phyloP scores from a whole-genome alignment of 2,113 vertebrate species.

The Fulica atra region DNA sequence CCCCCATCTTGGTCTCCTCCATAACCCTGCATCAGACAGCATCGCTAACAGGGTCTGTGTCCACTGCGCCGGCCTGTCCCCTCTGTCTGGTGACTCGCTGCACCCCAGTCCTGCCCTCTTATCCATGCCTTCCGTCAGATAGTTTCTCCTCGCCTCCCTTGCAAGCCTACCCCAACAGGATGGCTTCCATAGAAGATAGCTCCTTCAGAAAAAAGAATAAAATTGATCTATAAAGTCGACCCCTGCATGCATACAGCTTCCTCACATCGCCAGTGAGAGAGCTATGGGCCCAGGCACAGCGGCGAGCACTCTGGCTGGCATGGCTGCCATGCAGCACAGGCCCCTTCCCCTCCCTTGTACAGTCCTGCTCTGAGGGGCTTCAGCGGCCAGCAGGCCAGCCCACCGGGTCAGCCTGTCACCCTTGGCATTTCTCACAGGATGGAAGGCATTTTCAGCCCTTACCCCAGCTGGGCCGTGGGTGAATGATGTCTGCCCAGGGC shows the following conservation, averaged over 20 bases:
- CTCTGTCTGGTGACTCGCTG: not conserved
- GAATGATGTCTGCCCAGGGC: no score
- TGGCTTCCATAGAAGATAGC: not conserved
- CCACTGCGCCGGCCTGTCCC: not conserved
- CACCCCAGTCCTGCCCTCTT: not conserved
- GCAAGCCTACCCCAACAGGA: not conserved
- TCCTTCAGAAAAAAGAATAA: not conserved
- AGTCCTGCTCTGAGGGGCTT: not conserved
- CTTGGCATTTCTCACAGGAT: not conserved
- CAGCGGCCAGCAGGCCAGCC: not conserved
- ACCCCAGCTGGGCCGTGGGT: not conserved
- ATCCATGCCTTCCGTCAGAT: not conserved
- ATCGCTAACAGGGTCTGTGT: not conserved
- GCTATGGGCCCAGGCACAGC: rapidly evolving
- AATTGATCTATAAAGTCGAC: not conserved
- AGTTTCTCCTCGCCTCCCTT: not conserved
- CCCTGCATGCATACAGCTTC: not conserved
- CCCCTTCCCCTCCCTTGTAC: not conserved
- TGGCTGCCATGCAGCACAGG: rapidly evolving
- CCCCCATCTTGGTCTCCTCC: not conserved
- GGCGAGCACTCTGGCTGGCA: not conserved
- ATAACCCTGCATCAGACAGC: rapidly evolving
- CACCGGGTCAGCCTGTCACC: rapidly evolving
- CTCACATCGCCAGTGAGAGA: rapidly evolving
- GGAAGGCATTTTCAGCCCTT: not conserved